phyloP scores from a whole-genome alignment of 2,113 vertebrate species.

The Tylochromis polylepis region DNA sequence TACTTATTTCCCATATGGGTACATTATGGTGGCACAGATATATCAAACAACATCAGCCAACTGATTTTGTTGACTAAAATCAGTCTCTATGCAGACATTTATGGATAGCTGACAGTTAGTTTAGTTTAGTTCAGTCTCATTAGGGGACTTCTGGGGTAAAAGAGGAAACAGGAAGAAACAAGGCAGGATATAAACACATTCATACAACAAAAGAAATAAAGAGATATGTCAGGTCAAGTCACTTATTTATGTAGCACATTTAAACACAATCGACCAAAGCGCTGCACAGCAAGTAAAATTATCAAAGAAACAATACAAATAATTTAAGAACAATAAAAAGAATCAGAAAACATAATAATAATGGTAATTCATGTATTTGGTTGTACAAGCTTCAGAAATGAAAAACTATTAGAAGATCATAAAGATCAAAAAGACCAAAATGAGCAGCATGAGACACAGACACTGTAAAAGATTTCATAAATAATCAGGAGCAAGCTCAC shows the following conservation, averaged over 20 bases:
- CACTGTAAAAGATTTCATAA: not conserved
- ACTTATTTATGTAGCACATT: not conserved
- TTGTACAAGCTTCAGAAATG: not conserved
- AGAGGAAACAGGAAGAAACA: too few species aligned
- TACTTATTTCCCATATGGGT: too few species aligned
- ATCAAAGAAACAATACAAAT: not conserved
- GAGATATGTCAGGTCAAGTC: too few species aligned
- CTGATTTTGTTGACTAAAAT: too few species aligned
- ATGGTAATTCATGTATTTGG: not conserved
- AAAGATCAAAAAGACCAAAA: not conserved
- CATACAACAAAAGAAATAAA: too few species aligned
- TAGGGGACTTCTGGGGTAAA: too few species aligned
- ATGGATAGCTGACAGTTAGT: too few species aligned
- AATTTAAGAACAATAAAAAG: not conserved
- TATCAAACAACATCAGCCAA: too few species aligned
- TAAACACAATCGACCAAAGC: not conserved
- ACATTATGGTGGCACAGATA: too few species aligned
- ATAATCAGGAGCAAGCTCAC: not conserved
- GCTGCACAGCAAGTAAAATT: not conserved
- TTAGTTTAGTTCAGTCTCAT: too few species aligned
- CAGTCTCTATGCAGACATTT: too few species aligned
- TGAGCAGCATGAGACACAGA: not conserved
- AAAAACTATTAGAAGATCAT: not conserved
- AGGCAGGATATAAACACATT: too few species aligned
- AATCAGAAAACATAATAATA: not conserved